Conservation (phyloP, 2,888 invertebrate species). For the Dryobota labecula region DNA sequence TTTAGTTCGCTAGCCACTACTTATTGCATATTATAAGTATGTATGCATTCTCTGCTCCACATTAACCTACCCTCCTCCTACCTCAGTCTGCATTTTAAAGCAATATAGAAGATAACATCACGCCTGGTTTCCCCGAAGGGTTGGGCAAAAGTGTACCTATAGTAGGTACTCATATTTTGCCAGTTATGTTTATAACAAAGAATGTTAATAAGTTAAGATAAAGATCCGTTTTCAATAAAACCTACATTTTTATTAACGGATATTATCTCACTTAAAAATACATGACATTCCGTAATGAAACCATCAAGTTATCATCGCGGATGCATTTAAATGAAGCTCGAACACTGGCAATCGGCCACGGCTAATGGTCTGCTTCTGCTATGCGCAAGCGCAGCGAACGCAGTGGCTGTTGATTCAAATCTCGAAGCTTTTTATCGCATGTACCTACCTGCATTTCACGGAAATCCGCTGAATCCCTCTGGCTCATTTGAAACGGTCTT, state of each 20-base stretch:
- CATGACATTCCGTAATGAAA: slow-evolving; percentile 30
- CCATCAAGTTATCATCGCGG: slow-evolving; percentile 32
- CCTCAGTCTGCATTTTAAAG: neutral
- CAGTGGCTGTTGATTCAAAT: slow-evolving; percentile 66
- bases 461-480: slow-evolving; percentile 63
- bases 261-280: neutral
- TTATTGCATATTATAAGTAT: neutral
- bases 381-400: slow-evolving; percentile 49
- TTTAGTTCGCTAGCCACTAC: neutral
- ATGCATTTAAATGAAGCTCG: slow-evolving; percentile 54
- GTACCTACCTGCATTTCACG: slow-evolving; percentile 48
- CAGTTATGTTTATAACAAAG: neutral
- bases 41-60: neutral
- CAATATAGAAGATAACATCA: neutral
- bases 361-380: slow-evolving; percentile 62
- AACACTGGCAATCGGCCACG: slow-evolving; percentile 39
- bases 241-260: neutral
- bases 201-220: neutral
- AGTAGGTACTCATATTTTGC: neutral
- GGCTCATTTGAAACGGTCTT: slow-evolving; percentile 56
- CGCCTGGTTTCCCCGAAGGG: neutral
- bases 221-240: neutral
- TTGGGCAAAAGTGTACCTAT: neutral
- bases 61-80: too few relatives aligned
- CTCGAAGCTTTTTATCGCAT: slow-evolving; percentile 65